Evolutionary conservation across 1,140 invertebrate species (phyloP).

Genomic region (Scaptomyza hsui): DNA sequence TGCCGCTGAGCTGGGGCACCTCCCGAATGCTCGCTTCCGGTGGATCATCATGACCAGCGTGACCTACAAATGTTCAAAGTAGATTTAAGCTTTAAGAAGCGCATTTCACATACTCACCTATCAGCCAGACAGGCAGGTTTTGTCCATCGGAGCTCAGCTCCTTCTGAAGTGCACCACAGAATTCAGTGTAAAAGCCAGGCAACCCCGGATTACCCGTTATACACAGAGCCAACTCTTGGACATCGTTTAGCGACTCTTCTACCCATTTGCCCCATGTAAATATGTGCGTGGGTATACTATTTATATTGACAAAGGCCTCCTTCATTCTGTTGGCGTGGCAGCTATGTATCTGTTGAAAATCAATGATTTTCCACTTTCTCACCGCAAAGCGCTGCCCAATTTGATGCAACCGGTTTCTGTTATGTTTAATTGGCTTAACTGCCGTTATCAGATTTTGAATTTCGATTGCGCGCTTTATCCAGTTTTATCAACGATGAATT

Average conservation of each 20-base stretch:
- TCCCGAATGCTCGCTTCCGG: constrained; percentile 75
- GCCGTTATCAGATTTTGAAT: constrained; percentile 27
- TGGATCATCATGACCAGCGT: constrained; percentile 89
- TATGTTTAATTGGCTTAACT: background rate
- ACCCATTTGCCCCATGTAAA: constrained; percentile 88
- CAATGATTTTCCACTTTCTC: constrained; percentile 38
- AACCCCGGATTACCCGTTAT: constrained; percentile 90
- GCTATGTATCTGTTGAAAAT: constrained; percentile 38
- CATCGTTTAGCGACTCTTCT: constrained; percentile 85
- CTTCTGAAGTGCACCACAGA: constrained; percentile 87
- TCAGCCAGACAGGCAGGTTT: constrained; percentile 89
- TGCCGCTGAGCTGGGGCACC: constrained; percentile 84
- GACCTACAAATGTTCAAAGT: constrained; percentile 83
- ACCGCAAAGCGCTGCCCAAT: constrained; percentile 10
- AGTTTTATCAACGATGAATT: constrained; percentile 2
- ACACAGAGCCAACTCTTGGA: constrained; percentile 85
- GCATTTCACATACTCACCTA: constrained; percentile 54
- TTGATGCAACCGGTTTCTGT: constrained; percentile 62
- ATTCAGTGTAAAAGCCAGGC: constrained; percentile 89
- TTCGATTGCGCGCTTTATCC: constrained; percentile 35
- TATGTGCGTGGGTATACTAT: constrained; percentile 88
- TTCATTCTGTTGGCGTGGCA: constrained; percentile 84
- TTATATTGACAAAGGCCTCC: constrained; percentile 86
- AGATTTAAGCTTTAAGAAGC: constrained; percentile 57
- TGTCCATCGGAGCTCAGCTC: constrained; percentile 82